phyloP scores from a whole-genome alignment of 2,888 invertebrate genomes.

The Hofmannophila pseudospretella region DNA sequence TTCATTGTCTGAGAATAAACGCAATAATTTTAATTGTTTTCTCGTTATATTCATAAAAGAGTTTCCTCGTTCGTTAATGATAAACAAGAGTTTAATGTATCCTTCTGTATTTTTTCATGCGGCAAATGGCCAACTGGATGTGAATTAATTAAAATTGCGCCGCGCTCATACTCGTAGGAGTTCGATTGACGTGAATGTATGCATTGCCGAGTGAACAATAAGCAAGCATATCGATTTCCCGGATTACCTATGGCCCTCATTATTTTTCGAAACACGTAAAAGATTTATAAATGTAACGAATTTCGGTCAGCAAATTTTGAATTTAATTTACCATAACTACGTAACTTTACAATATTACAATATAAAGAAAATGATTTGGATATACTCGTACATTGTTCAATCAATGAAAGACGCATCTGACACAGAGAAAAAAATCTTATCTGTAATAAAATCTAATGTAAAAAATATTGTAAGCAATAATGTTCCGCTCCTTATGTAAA shows the following conservation, averaged over 20 bases:
- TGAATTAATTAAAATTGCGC: slow-evolving; percentile 29
- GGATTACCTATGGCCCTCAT: slow-evolving; percentile 30
- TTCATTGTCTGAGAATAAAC: not conserved
- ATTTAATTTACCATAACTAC: too few species aligned
- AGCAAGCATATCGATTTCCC: slow-evolving; percentile 46
- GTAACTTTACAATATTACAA: too few species aligned
- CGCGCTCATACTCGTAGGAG: too few species aligned
- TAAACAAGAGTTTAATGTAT: not conserved
- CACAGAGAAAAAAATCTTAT: too few species aligned
- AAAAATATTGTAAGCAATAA: too few species aligned
- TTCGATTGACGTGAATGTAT: slow-evolving; percentile 43
- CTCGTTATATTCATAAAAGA: not conserved
- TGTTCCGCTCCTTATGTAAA: too few species aligned
- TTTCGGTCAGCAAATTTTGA: too few species aligned
- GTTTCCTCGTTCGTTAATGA: not conserved
- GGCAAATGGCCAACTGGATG: slow-evolving; percentile 7
- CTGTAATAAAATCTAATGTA: too few species aligned
- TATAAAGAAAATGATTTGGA: too few species aligned
- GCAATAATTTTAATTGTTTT: slow-evolving; percentile 3
- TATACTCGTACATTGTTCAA: too few species aligned
- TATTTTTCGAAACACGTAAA: not conserved
- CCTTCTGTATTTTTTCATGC: not conserved
- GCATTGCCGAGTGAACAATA: slow-evolving; percentile 33
- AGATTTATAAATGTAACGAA: too few species aligned
- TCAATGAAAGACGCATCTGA: too few species aligned